Base-by-base conservation (phyloP, 2,888 invertebrate species). In the Digitonthophagus gazella region DNA sequence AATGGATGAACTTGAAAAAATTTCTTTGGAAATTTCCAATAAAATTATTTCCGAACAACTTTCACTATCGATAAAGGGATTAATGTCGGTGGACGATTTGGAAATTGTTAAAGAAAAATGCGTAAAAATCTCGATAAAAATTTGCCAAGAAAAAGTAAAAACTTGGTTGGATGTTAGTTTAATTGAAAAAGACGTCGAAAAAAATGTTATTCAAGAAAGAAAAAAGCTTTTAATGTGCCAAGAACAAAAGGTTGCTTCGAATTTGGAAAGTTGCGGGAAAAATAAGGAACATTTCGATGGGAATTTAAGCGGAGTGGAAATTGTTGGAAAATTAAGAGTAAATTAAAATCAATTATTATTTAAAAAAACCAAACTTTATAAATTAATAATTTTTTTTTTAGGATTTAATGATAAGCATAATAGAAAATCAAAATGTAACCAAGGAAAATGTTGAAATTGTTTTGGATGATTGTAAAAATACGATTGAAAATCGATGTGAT, bases 81-180 rank as follows among this genome's bases (percentile, higher is more conserved):
- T 90, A 0, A 75, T 90, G 56, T 84, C 88, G 0, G 80, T 84
- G 16, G 88, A 88, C 71, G 83, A 85, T 15, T 78, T 85, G 22
- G 75, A 78, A 0, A 79, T 84, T 57, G 84, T 88, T 1, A 84
- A 84, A 72, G 78, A 82, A 19, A 85, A 85, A 57, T 89, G 88
- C 72, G 75, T 81, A 0, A 78, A 83, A 16, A 82, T 89, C 20
- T 82, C 88, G 1, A 79, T 79, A 0, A 83, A 85, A 72, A 84
- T 84, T 75, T 85, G 86, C 3, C 76, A 78, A 55, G 83, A 84
- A 14, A 84, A 87, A 65, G 83, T 89, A 16, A 78, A 83, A 58
- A 84, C 87, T 22, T 90, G 89, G 89, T 81, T 86, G 1, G 80
- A 83, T 15, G 80, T 84, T 0, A 87, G 88, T 72, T 78, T 87